Evolutionary conservation across 1,140 invertebrate genomes (phyloP).

Genomic region (Cherax destructor): DNA sequence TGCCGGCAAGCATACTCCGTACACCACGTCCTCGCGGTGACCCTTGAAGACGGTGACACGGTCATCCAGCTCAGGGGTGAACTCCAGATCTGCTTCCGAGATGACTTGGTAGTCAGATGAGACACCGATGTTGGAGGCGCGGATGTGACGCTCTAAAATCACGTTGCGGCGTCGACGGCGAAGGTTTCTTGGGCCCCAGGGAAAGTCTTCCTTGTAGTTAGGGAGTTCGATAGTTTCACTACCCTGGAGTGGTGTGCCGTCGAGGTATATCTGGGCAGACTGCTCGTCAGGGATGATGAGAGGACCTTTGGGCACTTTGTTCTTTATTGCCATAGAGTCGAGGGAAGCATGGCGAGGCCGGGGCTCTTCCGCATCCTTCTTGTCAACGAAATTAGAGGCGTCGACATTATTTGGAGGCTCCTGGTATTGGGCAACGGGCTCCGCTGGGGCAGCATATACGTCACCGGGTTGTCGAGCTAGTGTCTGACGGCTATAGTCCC

Average conservation of each 20-base stretch:
- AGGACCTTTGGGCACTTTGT: slow-evolving; percentile 21
- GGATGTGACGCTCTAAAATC: slow-evolving; percentile 82
- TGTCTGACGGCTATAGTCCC: slow-evolving; percentile 50
- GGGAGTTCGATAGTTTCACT: slow-evolving; percentile 60
- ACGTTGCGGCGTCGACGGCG: slow-evolving; percentile 79
- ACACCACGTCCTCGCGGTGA: slow-evolving; percentile 86
- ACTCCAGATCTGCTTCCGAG: slow-evolving; percentile 92
- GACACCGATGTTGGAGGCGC: slow-evolving; percentile 89
- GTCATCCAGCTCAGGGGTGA: slow-evolving; percentile 84
- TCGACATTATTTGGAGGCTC: slow-evolving; percentile 25
- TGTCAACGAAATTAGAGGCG: slow-evolving; percentile 11
- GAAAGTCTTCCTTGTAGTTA: slow-evolving; percentile 63
- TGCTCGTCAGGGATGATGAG: slow-evolving; percentile 57
- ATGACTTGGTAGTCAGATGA: slow-evolving; percentile 93
- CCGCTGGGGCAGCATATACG: slow-evolving; percentile 38
- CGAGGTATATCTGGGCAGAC: slow-evolving; percentile 58
- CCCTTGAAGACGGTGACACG: slow-evolving; percentile 85
- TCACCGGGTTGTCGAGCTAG: slow-evolving; percentile 7
- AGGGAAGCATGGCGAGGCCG: slow-evolving; percentile 5
- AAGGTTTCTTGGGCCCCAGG: slow-evolving; percentile 70
- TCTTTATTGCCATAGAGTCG: slow-evolving; percentile 31
- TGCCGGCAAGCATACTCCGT: slow-evolving; percentile 92
- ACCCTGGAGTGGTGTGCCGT: slow-evolving; percentile 20
- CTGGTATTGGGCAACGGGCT: slow-evolving; percentile 24
- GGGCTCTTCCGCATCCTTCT: neutral